Percentiles rank a stretch among this genome's conserved stretches.
phyloP scores from a whole-genome alignment of 2,113 vertebrate genomes.

The human (Homo sapiens) region DNA sequence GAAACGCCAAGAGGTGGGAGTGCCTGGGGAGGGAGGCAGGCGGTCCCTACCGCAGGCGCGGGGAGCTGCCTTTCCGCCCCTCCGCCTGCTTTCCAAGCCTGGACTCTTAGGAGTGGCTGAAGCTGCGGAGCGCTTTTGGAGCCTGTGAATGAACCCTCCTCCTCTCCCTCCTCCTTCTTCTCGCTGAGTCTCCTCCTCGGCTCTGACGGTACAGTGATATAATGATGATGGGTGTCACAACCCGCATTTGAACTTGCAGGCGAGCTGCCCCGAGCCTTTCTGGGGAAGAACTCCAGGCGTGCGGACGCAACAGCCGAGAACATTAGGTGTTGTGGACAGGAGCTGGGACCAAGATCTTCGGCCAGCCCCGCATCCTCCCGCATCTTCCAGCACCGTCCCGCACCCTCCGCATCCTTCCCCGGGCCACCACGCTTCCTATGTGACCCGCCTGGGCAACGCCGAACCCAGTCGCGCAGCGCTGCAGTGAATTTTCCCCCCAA shows the following conservation, averaged over 20 bases:
- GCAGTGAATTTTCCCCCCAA: slow-evolving; percentile 72
- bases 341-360: slow-evolving; percentile 48
- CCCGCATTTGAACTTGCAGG: slow-evolving; percentile 92
- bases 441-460: slow-evolving; percentile 47
- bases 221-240: slow-evolving; percentile 92
- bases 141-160: slow-evolving; percentile 86
- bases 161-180: slow-evolving; percentile 76
- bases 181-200: slow-evolving; percentile 91
- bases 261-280: slow-evolving; percentile 82
- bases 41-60: slow-evolving; percentile 62
- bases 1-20: slow-evolving; percentile 74
- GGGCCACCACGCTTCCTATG: slow-evolving; percentile 60
- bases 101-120: slow-evolving; percentile 73
- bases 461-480: slow-evolving; percentile 68
- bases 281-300: slow-evolving; percentile 79
- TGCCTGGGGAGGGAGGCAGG: slow-evolving; percentile 74
- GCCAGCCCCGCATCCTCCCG: slow-evolving; percentile 51
- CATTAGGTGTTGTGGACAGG: slow-evolving; percentile 76
- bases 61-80: slow-evolving; percentile 71
- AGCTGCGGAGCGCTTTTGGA: slow-evolving; percentile 76
- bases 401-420: slow-evolving; percentile 51
- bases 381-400: slow-evolving; percentile 59
- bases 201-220: slow-evolving; percentile 91
- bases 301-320: slow-evolving; percentile 75
- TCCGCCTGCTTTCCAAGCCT: slow-evolving; percentile 62